Evolutionary conservation across 2,888 invertebrate species (phyloP).

Genomic region (Aromia moschata): DNA sequence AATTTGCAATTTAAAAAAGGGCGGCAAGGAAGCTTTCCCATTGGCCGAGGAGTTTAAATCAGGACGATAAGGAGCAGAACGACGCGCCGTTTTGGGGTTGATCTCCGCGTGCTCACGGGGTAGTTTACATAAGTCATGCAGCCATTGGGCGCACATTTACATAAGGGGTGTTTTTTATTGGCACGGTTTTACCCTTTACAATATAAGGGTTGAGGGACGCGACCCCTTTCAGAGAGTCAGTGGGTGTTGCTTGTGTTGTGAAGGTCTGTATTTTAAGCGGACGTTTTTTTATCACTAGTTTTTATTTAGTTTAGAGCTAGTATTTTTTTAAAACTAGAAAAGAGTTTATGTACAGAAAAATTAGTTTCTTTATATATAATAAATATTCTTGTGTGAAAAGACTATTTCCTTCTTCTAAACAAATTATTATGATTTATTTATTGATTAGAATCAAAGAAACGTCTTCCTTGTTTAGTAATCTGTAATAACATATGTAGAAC

Average conservation of each 20-base stretch:
- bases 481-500: no score
- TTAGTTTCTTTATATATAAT: no score
- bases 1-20: constrained; percentile 58
- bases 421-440: no score
- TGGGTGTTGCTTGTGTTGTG: not conserved
- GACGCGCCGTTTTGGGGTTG: constrained; percentile 29
- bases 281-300: no score
- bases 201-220: constrained; percentile 19
- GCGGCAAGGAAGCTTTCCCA: constrained; percentile 40
- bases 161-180: constrained; percentile 48
- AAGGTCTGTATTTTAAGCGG: no score
- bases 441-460: no score
- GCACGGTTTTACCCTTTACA: constrained; percentile 36
- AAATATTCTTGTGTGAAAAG: no score
- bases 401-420: no score
- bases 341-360: no score
- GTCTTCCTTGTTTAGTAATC: no score
- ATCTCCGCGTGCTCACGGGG: constrained; percentile 36
- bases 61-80: constrained; percentile 28
- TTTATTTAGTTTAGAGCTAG: no score
- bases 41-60: constrained; percentile 54
- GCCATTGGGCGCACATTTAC: constrained; percentile 51
- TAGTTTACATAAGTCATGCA: constrained; percentile 47
- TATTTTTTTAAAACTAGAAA: no score
- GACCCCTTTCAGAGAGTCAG: constrained; percentile 14